Conservation (phyloP, 2,797 vertebrate species). For the Caiman crocodilus region DNA sequence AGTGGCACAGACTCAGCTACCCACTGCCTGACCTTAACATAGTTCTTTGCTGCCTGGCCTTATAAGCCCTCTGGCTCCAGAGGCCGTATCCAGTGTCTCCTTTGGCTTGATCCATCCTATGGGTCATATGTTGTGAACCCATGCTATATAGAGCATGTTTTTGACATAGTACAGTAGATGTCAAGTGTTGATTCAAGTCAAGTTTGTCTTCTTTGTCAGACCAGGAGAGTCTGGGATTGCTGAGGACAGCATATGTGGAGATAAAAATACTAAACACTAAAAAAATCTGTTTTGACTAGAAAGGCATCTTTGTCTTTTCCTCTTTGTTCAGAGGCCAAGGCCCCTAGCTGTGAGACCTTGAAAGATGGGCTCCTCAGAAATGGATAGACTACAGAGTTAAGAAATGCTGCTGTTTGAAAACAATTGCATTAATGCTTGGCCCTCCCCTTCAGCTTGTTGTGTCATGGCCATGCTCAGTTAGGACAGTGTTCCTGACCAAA, state of each 20-base stretch:
- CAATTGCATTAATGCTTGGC: not conserved
- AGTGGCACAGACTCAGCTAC: no score
- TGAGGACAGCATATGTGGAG: not conserved
- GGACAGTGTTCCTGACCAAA: not conserved
- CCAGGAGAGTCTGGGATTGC: not conserved
- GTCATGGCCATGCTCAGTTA: not conserved
- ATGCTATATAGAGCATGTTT: no score
- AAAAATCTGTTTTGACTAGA: not conserved
- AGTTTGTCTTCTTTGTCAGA: fast-evolving
- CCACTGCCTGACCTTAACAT: no score
- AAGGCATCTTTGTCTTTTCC: fast-evolving
- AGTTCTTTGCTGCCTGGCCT: no score
- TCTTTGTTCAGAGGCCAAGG: not conserved
- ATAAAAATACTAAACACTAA: not conserved
- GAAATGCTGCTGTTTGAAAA: not conserved
- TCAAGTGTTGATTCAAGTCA: no score
- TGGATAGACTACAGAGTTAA: not conserved
- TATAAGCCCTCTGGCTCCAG: no score
- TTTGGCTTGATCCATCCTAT: no score
- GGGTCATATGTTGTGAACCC: no score
- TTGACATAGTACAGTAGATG: no score
- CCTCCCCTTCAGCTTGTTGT: not conserved
- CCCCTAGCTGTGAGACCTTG: not conserved
- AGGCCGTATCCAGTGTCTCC: no score
- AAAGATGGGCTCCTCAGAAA: not conserved